A percentile compares a stretch with the other conserved stretches of the same genome.
Conservation (phyloP, 2,888 invertebrate genomes). For the Trichogramma evanescens region DNA sequence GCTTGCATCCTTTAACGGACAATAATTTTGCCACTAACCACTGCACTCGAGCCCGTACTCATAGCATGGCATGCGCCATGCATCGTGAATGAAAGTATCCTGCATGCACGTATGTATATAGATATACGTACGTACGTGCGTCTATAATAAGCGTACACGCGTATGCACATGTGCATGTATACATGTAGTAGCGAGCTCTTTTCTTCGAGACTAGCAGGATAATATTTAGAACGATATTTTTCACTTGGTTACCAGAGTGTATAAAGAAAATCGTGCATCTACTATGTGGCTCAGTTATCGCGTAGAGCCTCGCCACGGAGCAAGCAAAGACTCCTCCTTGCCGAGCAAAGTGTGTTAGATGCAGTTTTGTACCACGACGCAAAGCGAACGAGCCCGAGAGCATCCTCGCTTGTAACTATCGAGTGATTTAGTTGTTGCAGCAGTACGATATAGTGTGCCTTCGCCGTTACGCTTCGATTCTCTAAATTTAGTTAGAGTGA, state of each 20-base stretch:
- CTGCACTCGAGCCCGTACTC: conserved; percentile 28
- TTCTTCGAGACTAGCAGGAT: conserved; percentile 35
- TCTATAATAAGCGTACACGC: too few species aligned
- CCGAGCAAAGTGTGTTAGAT: not conserved
- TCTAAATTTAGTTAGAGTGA: not conserved
- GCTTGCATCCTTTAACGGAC: conserved; percentile 25
- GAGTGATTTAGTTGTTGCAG: not conserved
- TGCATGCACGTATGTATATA: conserved; percentile 14
- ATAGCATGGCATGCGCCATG: conserved; percentile 25
- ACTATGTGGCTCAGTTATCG: conserved; percentile 46
- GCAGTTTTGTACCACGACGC: conserved; percentile 1
- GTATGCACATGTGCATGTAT: too few species aligned
- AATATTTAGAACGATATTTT: conserved; percentile 49
- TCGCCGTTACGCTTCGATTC: not conserved
- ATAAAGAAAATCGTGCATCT: conserved; percentile 48
- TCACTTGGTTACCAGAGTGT: conserved; percentile 48
- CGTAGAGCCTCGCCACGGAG: conserved; percentile 32
- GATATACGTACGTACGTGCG: too few species aligned
- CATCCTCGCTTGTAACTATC: not conserved
- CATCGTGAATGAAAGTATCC: conserved; percentile 48
- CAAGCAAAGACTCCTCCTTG: conserved; percentile 8
- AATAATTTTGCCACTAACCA: conserved; percentile 35
- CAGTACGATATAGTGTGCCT: not conserved
- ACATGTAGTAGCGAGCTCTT: conserved; percentile 17
- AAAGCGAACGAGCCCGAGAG: too few species aligned